Base-by-base conservation (phyloP, 1,140 invertebrate species). In the Drosophila pseudoananassae region DNA sequence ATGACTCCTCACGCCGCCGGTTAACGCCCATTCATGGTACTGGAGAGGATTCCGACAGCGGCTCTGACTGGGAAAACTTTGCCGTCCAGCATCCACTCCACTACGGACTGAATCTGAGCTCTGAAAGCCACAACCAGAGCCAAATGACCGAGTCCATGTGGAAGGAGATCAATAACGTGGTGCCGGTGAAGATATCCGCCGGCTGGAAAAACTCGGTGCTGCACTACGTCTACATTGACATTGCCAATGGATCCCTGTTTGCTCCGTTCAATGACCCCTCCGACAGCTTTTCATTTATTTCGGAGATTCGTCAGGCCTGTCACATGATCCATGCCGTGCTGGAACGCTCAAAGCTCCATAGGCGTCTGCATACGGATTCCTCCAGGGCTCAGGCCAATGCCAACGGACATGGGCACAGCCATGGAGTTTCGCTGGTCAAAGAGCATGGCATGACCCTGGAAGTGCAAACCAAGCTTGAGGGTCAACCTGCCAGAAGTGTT, bases 91-190 rank as follows among this genome's bases (percentile, higher is more conserved):
- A 91, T 81, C 85, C 87, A 0, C 59, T 91, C 33, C 95, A 94
- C 81, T 94, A 94, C 76, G 93, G 94, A 31, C 57, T 83, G 17
- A 83, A 79, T 75, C 93, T 93, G 31, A 93, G 93, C 36, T 93
- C 92, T 43, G 93, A 94, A 75, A 95, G 96, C 65, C 81, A 94
- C 73, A 95, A 96, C 57, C 81, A 96, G 76, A 94, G 94, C 1
- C 95, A 96, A 74, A 94, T 96, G 59, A 93, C 95, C 14, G 95
- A 96, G 72, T 94, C 94, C 60, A 92, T 96, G 58, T 92, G 96
- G 64, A 94, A 94, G 69, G 95, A 96, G 91, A 94, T 95, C 17
- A 94, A 95, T 75, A 94, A 95, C 72, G 93, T 95, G 45, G 84
- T 93, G 52, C 94, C 95, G 0, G 93, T 93, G 43, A 93, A 94